Evolutionary conservation across 2,888 invertebrate species (phyloP), one percentile per base, ranked within the genome.

Genomic region (Melieria omissa): DNA sequence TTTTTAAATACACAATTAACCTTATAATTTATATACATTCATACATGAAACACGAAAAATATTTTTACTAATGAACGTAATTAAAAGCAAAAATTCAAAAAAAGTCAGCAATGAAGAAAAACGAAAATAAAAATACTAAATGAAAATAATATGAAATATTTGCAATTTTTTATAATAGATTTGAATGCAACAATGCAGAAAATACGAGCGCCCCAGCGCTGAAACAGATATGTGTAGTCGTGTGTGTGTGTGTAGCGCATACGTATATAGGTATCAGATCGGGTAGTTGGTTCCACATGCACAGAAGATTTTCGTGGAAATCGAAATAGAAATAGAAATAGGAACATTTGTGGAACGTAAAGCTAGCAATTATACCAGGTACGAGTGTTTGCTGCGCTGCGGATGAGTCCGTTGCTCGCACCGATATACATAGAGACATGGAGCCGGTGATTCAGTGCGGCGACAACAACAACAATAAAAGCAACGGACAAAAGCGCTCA

Each of bases 1-100:
- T 71, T 63, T 71, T 63, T 71, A 16, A 47, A 44, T 10, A 57
- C 41, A 67, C 71, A 71, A 73, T 54, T 71, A 57, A 65, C 52
- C 46, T 55, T 60, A 52, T 62, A 47, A 54, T 54, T n/a, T 44
- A 55, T 55, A 70, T 46, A 45, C 60, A 66, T 65, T 45, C 41
- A 63, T 57, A n/a, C n/a, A 68, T 64, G 58, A 64, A 60, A 45
- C 42, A 74, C 46, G 42, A 64, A 62, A 65, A 63, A 73, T 70
- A 66, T 67, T 73, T 73, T 73, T 71, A 73, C 71, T 73, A 73
- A 64, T 70, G 55, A 55, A 42, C 58, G 16, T 47, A 61, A 65
- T 16, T 57, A 47, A 29, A 46, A 45, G 61, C 54, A 61, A 63
- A 67, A 63, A 10, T 12, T 16, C 54, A 58, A 45, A 49, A 67